Evolutionary conservation across 2,113 vertebrate species (phyloP), one percentile per base, ranked within the genome.

Genomic region (Phylloscopus trochilus): DNA sequence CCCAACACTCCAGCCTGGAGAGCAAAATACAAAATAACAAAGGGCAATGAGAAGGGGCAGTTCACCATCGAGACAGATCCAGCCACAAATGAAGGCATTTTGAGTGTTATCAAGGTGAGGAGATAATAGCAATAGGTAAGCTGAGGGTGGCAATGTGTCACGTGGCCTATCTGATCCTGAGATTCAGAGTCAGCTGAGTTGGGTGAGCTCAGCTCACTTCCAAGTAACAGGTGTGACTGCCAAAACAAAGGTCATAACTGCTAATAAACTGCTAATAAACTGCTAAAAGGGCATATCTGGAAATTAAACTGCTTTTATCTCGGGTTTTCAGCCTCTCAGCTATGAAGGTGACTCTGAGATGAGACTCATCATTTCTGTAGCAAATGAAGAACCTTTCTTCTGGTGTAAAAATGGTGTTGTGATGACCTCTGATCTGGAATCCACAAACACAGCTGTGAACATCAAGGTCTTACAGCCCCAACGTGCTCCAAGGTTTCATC

Each of bases 371-470:
- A 41, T 87, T 47, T 79, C 85, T 31, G 85, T 49, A 35, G n/a
- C 56, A 47, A 87, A 87, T 21, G 85, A 63, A 55, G 66, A 87
- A 55, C 75, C 49, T 35, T 79, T 87, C 56, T 87, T 87, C 75
- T 47, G 35, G 56, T 87, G 85, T 30, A 35, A 30, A 55, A 21
- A 87, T 2, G 30, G 75, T 13, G 10, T 17, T n/a, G 49, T 72
- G 56, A 21, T 9, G 41, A 12, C 13, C 30, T 79, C 85, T 21
- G 5, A 47, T 39, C 30, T 55, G 35, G 56, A 87, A 87, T 63
- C 56, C 56, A 79, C 30, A 9, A 55, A n/a, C 49, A 72, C 85
- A 55, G 3, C 11, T 16, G 75, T 87, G 66, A 87, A 21, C 49
- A 87, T 87, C 85, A 14, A 55, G 49, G 56, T 87, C 20, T n/a